These are phyloP conservation scores for Camponotus pennsylvanicus DNA, from an alignment of 1,140 invertebrate species.

Conservation along the genomic window DNA sequence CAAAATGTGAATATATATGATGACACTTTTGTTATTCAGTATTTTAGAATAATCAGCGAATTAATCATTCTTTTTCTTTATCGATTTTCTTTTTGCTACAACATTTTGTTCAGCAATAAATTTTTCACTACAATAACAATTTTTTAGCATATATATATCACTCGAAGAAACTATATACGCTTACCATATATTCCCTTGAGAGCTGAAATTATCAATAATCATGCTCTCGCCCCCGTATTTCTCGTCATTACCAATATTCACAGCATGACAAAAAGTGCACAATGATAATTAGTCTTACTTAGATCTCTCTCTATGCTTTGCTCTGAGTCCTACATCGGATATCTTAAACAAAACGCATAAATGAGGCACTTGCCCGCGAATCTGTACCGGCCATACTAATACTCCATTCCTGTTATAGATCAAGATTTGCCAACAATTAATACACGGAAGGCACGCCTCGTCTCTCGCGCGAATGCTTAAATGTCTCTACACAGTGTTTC, in stretches of 20 bases:
- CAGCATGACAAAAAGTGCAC: constrained; percentile 76
- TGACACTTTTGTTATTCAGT: background rate
- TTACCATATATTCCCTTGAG: constrained; percentile 8
- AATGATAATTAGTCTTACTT: constrained; percentile 79
- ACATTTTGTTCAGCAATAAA: background rate
- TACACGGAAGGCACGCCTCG: constrained; percentile 86
- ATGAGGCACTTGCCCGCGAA: constrained; percentile 75
- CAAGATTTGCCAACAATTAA: constrained; percentile 85
- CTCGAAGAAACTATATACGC: constrained; percentile 65
- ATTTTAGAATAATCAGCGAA: background rate
- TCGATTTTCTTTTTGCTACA: background rate
- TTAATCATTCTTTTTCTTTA: background rate
- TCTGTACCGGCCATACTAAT: constrained; percentile 64
- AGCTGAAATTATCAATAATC: constrained; percentile 47
- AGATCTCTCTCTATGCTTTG: constrained; percentile 73
- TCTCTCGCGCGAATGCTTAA: constrained; percentile 82
- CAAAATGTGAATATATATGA: too few species aligned
- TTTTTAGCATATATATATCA: constrained; percentile 52
- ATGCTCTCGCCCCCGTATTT: constrained; percentile 22
- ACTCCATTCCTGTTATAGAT: constrained; percentile 75
- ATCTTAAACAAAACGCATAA: constrained; percentile 74
- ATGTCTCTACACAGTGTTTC: constrained; percentile 75
- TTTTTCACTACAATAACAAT: background rate
- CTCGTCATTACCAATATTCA: constrained; percentile 72
- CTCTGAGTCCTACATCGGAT: constrained; percentile 45